Evolutionary conservation across 2,888 invertebrate genomes (phyloP), one percentile per base, ranked within the genome.

Genomic region (Tinea semifulvella): DNA sequence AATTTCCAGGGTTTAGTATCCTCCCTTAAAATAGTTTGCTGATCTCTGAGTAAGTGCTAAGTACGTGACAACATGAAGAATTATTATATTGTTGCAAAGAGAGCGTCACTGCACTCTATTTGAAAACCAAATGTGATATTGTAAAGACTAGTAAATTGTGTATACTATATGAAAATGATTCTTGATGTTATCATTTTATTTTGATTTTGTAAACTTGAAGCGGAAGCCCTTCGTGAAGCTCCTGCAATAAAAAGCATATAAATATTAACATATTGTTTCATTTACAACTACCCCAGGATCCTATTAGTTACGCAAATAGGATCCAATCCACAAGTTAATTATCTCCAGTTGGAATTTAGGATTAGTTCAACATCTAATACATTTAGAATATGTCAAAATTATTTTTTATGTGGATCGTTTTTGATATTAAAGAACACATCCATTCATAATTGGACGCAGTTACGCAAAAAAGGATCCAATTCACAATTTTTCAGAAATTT

Each of bases 61-160:
- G 70, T 63, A 60, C 68, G 68, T 77, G 75, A 73, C 77, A 79
- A 71, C 80, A 80, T 80, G 68, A 79, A 80, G 80, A 80, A 79
- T 79, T 72, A 75, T 77, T 74, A 55, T 71, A 74, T 67, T 70
- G 71, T 73, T 76, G 69, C n/a, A 22, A 71, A 69, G 75, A 50
- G 75, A 79, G 77, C 76, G 75, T 79, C 77, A 77, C 76, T 76
- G 79, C 77, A 77, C 66, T 61, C 43, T 54, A 55, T 70, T 63
- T 71, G 55, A 6, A 68, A 76, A 77, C 73, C 70, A 77, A 76
- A 76, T 80, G 80, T 79, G 80, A 80, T 79, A 80, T 76, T 64
- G 57, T 68, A 48, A 76, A 77, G 76, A 76, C 75, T 76, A 70
- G 68, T 69, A 68, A 43, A 65, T 65, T 68, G 70, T 69, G 69